phyloP scores from a whole-genome alignment of 2,888 invertebrate genomes.

The Eupithecia tripunctaria region DNA sequence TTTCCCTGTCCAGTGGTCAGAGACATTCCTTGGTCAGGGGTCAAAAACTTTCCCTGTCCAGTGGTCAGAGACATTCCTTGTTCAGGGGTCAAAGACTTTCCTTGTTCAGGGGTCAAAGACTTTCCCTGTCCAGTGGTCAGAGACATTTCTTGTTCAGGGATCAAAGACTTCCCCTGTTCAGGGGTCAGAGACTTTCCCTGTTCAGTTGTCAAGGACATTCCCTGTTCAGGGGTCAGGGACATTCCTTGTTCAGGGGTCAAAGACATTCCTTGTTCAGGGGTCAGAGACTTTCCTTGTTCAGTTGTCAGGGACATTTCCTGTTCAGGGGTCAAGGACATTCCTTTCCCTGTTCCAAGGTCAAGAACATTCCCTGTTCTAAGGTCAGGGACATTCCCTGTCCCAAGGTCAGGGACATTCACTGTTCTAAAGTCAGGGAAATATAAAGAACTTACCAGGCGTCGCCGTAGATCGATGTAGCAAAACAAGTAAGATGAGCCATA shows the following conservation, averaged over 20 bases:
- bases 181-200: too few species aligned
- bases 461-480: slow-evolving; percentile 65
- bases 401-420: too few species aligned
- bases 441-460: slow-evolving; percentile 68
- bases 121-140: not conserved
- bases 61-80: too few species aligned
- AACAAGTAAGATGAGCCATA: slow-evolving; percentile 68
- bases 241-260: too few species aligned
- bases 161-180: too few species aligned
- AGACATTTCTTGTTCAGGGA: too few species aligned
- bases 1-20: not conserved
- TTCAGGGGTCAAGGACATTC: not conserved
- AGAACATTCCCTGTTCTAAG: not conserved
- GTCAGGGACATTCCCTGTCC: not conserved
- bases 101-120: not conserved
- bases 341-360: too few species aligned
- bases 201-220: too few species aligned
- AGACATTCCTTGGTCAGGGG: not conserved
- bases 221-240: not conserved
- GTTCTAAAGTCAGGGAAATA: not conserved
- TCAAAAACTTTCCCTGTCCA: too few species aligned
- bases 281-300: too few species aligned
- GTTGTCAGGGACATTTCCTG: not conserved
- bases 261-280: too few species aligned
- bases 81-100: too few species aligned